These are phyloP conservation scores for Benthochromis sp. DNA, from an alignment of 2,113 vertebrate species.

Conservation along the genomic window DNA sequence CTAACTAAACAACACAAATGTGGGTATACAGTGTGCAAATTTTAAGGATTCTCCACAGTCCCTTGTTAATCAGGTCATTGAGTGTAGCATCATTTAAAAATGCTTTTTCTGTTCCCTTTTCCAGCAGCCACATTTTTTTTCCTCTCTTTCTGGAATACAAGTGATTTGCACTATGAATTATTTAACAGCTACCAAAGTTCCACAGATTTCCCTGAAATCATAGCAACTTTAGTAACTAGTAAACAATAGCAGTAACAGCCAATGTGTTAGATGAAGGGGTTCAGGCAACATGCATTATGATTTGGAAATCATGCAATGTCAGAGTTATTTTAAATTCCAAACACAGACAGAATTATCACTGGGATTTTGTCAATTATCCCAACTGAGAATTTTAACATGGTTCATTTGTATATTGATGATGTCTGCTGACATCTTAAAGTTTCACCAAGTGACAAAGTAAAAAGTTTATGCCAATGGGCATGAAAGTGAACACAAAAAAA, in stretches of 20 bases:
- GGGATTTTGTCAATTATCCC: background rate
- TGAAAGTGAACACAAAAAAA: background rate
- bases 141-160: accelerated
- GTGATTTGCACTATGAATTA: background rate
- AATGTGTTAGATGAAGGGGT: background rate
- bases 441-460: background rate
- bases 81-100: background rate
- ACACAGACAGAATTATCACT: background rate
- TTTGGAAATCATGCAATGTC: background rate
- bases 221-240: background rate
- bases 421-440: background rate
- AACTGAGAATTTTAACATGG: background rate
- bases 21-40: background rate
- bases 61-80: background rate
- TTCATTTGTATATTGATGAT: background rate
- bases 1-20: background rate
- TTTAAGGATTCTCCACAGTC: background rate
- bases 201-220: background rate
- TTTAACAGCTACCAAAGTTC: background rate
- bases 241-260: background rate
- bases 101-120: background rate
- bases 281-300: background rate
- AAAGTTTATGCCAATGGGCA: background rate
- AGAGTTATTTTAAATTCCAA: background rate
- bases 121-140: background rate